Evolutionary conservation across 2,797 vertebrate genomes (phyloP), one percentile per base, ranked within the genome.

Genomic region (Platalea minor): DNA sequence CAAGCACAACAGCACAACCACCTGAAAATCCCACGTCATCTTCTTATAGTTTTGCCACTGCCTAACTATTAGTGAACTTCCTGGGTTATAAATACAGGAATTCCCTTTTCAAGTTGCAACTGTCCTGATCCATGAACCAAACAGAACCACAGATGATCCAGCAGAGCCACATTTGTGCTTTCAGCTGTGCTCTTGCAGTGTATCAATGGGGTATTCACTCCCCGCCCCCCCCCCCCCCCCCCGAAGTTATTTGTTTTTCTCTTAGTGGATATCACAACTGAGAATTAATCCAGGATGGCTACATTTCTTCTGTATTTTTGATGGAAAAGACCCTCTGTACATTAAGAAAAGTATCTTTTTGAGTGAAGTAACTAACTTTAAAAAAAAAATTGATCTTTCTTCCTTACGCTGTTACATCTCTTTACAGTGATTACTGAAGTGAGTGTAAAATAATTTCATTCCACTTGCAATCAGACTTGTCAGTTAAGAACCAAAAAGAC

Each of bases 141-240:
- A 60, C 3, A 33, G 37, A 69, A 21, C 33, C 20, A 21, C 16
- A 17, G 35, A 18, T 70, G 39, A 8, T 73, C 50, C 37, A 69
- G 33, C 33, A 83, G 43, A 39, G 17, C 9, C 53, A 11, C 3
- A 2, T 48, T 26, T 48, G n/a, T 91, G 41, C 6, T 78, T 89
- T 74, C 56, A 64, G 28, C 46, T 80, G 13, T 43, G 26, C 29
- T 64, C 26, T 61, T 81, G 21, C 25, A 46, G 10, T 45, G 13
- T 46, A 19, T n/a, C 17, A n/a, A 10, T 16, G 43, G 23, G 2
- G 1, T n/a, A 29, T 64, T 77, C 6, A 11, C 7, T 35, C 3
- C 5, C 4, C 4, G 3, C 2, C 31, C 5, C 4, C 4, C 3
- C 2, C 31, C 5, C 4, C 4, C 39, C 3, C 2, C 28, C 5